Base-by-base conservation (phyloP, 2,113 vertebrate genomes). In the Copsychus sechellarum region DNA sequence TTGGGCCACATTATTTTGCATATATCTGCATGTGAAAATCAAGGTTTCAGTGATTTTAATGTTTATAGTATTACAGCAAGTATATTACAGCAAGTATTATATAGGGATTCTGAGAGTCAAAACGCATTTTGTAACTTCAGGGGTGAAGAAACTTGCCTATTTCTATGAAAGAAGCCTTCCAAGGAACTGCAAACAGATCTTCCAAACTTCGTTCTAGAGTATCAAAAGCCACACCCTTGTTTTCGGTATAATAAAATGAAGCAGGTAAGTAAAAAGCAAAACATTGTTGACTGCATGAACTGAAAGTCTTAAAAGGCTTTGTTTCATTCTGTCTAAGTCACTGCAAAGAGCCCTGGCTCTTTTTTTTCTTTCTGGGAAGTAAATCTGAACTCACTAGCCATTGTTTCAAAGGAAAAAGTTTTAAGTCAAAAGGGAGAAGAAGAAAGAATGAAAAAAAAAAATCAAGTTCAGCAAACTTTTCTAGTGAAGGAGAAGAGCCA, bases 371-470 rank as follows among this genome's bases (percentile, higher is more conserved):
- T 50, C 40, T 64, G 31, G 13, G 8, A 81, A 66, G 12, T 23
- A 53, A 90, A 20, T 81, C 17, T 64, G 56, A 74, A 64, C 40
- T 80, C 48, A 53, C 23, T 45, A 69, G 24, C 43, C 64, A 91
- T 80, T 89, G 62, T 85, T 87, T 80, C 72, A 96, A 92, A 95
- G 47, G 1, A 24, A 81, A 86, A 91, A 87, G 23, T 93, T 90
- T 74, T 85, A 81, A 81, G 92, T 74, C 28, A 47, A 78, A 86
- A 58, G 50, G 12, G 12, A 72, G 65, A 88, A 67, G 24, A 58
- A 69, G 6, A 34, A 28, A 81, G 4, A 29, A 88, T 56, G 38
- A n/a, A 12, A 38, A 45, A 77, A 36, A 34, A 42, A 77, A 33
- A 43, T 38, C 23, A 70, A 88, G 33, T 71, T 96, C 45, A 79